Conservation (phyloP, 2,797 vertebrate genomes). For the Catostomus latipinnis region DNA sequence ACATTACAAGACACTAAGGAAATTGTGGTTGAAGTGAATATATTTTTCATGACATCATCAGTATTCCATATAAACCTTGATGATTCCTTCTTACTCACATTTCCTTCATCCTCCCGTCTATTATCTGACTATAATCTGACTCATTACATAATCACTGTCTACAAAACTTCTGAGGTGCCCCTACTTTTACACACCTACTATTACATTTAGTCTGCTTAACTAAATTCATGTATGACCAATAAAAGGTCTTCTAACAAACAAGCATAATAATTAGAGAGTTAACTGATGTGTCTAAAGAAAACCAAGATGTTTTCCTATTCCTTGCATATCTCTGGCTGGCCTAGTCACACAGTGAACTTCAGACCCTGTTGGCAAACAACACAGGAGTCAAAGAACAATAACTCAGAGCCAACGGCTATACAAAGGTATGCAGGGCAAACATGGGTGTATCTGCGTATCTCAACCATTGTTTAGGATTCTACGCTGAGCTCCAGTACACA, state of each 20-base stretch:
- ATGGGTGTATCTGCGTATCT: conserved; percentile 64
- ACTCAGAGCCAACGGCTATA: conserved; percentile 35
- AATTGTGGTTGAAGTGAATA: neutral
- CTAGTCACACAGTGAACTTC: conserved; percentile 45
- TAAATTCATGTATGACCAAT: neutral
- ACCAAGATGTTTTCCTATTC: conserved; percentile 1
- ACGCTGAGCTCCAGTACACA: neutral
- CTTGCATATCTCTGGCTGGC: neutral
- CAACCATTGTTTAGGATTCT: conserved; percentile 23
- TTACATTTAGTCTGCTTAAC: neutral
- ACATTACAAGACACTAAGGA: neutral
- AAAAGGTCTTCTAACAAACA: neutral
- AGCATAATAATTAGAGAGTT: neutral
- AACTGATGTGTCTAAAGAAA: neutral
- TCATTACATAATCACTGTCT: neutral
- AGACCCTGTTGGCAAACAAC: conserved; percentile 47
- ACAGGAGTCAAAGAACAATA: conserved; percentile 66
- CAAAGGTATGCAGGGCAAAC: conserved; percentile 68
- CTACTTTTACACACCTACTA: neutral
- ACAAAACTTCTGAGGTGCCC: neutral
- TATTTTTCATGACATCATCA: neutral
- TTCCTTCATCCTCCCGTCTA: neutral
- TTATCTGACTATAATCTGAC: neutral
- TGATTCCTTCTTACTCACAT: conserved; percentile 8
- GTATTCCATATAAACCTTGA: neutral